A percentile compares a stretch with the other conserved stretches of the same genome.
Conservation (phyloP, 2,113 vertebrate genomes). For the Progne subis region DNA sequence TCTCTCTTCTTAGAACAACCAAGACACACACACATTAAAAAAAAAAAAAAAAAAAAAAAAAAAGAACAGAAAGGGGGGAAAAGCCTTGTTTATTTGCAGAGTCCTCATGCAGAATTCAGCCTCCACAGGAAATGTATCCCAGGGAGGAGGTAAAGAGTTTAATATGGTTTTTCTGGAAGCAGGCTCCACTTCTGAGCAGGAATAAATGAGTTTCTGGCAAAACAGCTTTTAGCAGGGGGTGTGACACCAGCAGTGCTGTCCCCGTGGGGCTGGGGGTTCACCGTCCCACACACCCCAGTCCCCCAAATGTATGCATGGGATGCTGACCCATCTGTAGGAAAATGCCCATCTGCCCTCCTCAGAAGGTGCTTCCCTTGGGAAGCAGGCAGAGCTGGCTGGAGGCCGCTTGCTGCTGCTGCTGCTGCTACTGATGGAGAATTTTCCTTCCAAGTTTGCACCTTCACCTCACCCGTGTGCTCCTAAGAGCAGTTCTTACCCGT, state of each 20-base stretch:
- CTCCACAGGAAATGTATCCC: slow-evolving; percentile 44
- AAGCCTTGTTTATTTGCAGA: slow-evolving; percentile 63
- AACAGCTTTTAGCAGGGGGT: neutral
- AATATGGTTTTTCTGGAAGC: neutral
- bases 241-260: neutral
- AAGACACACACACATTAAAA: neutral
- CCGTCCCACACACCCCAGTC: neutral
- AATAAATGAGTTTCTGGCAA: neutral
- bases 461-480: neutral
- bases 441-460: neutral
- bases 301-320: neutral
- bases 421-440: neutral
- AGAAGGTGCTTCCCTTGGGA: neutral
- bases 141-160: slow-evolving; percentile 36
- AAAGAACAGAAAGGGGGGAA: neutral
- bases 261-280: neutral
- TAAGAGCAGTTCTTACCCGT: slow-evolving; percentile 76
- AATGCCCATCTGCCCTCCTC: neutral
- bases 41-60: neutral
- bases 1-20: slow-evolving; percentile 52
- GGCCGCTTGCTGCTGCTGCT: neutral
- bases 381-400: neutral
- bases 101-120: slow-evolving; percentile 42
- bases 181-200: neutral
- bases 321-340: neutral